Conservation (phyloP, 2,113 vertebrate genomes). For the Athene noctua region DNA sequence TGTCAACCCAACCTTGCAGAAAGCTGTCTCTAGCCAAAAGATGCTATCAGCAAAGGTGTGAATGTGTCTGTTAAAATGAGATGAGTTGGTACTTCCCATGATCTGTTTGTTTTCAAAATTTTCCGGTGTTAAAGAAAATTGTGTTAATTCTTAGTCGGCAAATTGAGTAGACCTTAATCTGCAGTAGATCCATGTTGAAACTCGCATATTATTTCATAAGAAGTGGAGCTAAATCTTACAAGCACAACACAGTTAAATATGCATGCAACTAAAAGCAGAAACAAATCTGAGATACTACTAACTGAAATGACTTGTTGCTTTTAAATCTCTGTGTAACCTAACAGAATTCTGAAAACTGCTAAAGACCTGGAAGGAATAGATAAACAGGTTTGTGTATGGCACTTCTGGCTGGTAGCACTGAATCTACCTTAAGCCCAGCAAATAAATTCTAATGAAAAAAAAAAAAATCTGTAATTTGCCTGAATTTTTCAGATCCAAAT, state of each 20-base stretch:
- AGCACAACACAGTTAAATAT: neutral
- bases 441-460: neutral
- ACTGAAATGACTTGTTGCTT: neutral
- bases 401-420: neutral
- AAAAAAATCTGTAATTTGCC: neutral
- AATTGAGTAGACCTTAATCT: neutral
- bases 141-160: neutral
- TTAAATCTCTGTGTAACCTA: neutral
- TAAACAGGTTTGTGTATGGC: neutral
- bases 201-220: rapidly evolving
- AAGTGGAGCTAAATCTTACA: neutral
- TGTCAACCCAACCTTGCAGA: neutral
- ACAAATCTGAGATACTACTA: neutral
- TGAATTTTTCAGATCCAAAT: neutral
- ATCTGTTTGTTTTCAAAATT: constrained; percentile 39
- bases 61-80: neutral
- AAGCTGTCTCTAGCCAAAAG: neutral
- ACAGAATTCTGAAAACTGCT: neutral
- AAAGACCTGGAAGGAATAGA: neutral
- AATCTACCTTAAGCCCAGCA: neutral
- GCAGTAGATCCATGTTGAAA: neutral
- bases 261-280: neutral
- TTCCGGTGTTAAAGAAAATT: neutral
- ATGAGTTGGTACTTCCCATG: neutral
- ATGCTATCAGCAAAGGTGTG: constrained; percentile 35